A percentile compares a stretch with the other conserved stretches of the same genome.
phyloP scores from a whole-genome alignment of 2,797 vertebrate species.

The Rhinella marina region DNA sequence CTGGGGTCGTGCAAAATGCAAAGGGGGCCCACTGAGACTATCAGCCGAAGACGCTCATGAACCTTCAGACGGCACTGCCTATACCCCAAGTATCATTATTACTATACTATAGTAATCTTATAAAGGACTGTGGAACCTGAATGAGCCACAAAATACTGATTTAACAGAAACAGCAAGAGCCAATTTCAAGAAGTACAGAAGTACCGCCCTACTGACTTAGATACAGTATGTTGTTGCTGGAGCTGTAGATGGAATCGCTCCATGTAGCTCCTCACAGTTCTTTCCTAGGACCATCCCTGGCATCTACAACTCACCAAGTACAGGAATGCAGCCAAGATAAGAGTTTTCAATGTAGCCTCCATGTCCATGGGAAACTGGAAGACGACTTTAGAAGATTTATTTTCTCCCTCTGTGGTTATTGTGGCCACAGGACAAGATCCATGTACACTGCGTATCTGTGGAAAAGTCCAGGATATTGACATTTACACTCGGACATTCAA shows the following conservation, averaged over 20 bases:
- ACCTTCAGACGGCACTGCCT: no score
- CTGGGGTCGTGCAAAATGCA: no score
- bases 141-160: no score
- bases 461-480: neutral
- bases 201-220: no score
- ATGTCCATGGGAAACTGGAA: conserved; percentile 45
- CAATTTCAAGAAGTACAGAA: no score
- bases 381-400: neutral
- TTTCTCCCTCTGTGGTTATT: conserved; percentile 1
- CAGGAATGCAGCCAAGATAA: conserved; percentile 32
- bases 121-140: no score
- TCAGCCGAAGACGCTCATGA: no score
- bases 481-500: neutral
- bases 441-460: conserved; percentile 7
- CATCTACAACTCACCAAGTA: conserved; percentile 20
- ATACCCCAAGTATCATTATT: no score
- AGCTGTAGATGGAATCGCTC: neutral
- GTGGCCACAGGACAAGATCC: neutral
- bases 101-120: no score
- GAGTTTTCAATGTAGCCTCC: conserved; percentile 32
- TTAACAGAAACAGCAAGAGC: no score
- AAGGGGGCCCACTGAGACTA: no score
- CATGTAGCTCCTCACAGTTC: neutral
- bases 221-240: no score
- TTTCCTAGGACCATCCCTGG: neutral